Conservation (phyloP, 2,113 vertebrate genomes). For the Micronycteris hirsuta region DNA sequence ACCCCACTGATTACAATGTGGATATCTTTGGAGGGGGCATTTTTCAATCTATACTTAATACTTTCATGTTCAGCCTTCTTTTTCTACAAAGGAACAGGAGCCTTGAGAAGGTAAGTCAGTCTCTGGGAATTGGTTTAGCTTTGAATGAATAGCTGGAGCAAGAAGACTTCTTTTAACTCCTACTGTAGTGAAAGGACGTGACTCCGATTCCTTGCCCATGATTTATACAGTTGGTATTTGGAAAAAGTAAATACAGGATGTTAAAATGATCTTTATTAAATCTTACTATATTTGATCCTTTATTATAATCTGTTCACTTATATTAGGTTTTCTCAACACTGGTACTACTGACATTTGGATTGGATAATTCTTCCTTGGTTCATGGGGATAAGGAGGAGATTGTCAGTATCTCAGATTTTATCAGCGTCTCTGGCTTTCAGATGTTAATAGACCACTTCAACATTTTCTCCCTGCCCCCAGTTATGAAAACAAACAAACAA, state of each 20-base stretch:
- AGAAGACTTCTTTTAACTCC: neutral
- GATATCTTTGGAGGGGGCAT: rapidly evolving
- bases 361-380: neutral
- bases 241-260: neutral
- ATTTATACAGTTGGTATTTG: neutral
- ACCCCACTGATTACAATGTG: neutral
- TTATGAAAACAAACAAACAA: neutral
- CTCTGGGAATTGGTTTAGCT: neutral
- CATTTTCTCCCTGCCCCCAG: neutral
- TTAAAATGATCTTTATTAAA: neutral
- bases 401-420: neutral
- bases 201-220: neutral
- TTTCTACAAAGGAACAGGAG: neutral
- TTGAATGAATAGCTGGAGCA: neutral
- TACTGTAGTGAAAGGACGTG: neutral
- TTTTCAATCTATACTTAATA: neutral
- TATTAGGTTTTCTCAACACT: neutral
- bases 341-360: neutral
- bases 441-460: neutral
- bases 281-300: neutral
- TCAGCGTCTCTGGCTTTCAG: neutral
- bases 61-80: neutral
- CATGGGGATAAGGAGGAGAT: too few relatives aligned
- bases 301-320: neutral
- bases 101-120: neutral